These are phyloP conservation scores for Athalia cordata DNA, from an alignment of 2,888 invertebrate genomes.

Conservation along the genomic window DNA sequence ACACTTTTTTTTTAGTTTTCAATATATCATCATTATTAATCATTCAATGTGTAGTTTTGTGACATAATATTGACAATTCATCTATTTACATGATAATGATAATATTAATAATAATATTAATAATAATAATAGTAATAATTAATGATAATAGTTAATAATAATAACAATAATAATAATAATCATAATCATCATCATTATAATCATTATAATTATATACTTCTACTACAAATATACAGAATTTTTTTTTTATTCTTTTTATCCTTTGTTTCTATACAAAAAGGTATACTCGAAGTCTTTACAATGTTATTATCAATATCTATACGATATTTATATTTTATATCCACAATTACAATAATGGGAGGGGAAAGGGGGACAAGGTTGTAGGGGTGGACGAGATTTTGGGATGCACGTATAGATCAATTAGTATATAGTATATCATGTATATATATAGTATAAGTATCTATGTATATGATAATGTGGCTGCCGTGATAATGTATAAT, in stretches of 20 bases:
- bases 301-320: constrained; percentile 46
- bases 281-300: constrained; percentile 63
- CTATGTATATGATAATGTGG: constrained; percentile 13
- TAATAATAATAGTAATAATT: constrained; percentile 63
- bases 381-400: not conserved
- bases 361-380: constrained; percentile 5
- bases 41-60: constrained; percentile 64
- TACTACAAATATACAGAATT: constrained; percentile 72
- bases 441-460: too few relatives aligned
- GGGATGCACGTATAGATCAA: constrained; percentile 16
- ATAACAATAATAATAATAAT: constrained; percentile 63
- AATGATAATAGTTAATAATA: constrained; percentile 61
- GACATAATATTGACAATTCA: constrained; percentile 70
- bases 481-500: not conserved
- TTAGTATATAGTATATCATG: too few relatives aligned
- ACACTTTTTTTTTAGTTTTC: constrained; percentile 52
- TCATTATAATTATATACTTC: constrained; percentile 66
- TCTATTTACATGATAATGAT: constrained; percentile 66
- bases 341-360: constrained; percentile 34
- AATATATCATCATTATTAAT: constrained; percentile 72
- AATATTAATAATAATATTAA: constrained; percentile 60
- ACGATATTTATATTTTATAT: constrained; percentile 34
- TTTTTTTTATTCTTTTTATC: constrained; percentile 47
- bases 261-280: constrained; percentile 43
- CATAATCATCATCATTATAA: constrained; percentile 62